Percentiles rank a stretch among this genome's conserved stretches.
Conservation (phyloP, 2,113 vertebrate species). For the Odocoileus hemionus region DNA sequence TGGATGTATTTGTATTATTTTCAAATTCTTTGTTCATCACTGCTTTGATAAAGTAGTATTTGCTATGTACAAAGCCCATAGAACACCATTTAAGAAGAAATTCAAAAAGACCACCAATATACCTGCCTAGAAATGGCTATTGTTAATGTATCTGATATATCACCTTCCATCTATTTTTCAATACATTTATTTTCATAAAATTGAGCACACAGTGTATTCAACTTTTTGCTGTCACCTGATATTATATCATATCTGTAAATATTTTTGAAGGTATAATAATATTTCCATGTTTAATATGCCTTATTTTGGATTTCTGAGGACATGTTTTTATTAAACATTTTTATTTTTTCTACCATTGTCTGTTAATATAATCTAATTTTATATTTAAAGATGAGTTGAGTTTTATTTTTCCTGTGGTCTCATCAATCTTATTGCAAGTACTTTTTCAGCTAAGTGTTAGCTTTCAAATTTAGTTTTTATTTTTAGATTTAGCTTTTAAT, state of each 20-base stretch:
- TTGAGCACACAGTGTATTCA: fast-evolving
- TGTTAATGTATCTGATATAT: background rate
- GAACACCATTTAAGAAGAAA: background rate
- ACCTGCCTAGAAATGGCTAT: background rate
- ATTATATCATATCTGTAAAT: background rate
- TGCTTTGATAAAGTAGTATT: background rate
- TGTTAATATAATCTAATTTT: background rate
- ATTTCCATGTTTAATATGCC: background rate
- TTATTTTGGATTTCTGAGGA: background rate
- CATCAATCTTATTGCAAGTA: background rate
- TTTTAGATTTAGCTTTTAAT: background rate
- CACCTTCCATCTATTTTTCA: background rate
- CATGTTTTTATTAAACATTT: background rate
- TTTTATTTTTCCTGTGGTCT: background rate
- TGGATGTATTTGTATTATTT: background rate
- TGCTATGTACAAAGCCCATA: background rate
- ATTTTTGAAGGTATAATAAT: background rate
- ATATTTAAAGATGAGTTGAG: background rate
- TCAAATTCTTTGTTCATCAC: background rate
- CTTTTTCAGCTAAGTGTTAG: background rate
- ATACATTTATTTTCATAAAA: background rate
- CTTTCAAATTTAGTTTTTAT: background rate
- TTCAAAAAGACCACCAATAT: background rate
- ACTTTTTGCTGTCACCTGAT: background rate
- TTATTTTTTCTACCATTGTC: background rate